A percentile compares a stretch with the other conserved stretches of the same genome.
These are phyloP conservation scores for Poeciliopsis turrubarensis DNA, from an alignment of 2,113 vertebrate species.

Conservation along the genomic window DNA sequence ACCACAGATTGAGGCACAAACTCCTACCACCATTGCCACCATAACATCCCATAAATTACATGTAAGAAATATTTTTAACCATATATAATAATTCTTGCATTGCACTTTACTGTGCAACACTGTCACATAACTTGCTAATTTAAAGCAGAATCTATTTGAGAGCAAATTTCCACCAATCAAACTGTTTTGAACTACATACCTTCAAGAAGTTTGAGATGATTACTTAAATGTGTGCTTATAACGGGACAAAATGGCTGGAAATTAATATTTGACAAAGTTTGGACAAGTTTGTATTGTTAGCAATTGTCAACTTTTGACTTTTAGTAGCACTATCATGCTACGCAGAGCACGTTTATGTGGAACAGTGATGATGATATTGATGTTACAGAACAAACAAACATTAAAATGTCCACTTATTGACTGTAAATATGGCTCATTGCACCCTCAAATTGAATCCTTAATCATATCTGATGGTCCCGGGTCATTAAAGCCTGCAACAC, in stretches of 20 bases:
- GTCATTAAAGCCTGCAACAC: slow-evolving; percentile 38
- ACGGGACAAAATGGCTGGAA: no score
- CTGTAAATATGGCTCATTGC: slow-evolving; percentile 46
- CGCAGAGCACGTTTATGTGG: slow-evolving; percentile 7
- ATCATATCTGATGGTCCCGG: slow-evolving; percentile 28
- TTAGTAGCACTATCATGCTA: neutral
- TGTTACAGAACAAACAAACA: slow-evolving; percentile 28
- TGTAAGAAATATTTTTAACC: neutral
- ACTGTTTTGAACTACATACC: no score
- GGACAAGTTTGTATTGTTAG: neutral
- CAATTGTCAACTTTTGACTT: neutral
- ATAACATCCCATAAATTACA: neutral
- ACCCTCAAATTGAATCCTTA: slow-evolving; percentile 47
- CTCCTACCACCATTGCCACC: no score
- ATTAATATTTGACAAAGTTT: neutral
- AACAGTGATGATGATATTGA: slow-evolving; percentile 14
- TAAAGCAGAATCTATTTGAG: no score
- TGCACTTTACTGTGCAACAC: neutral
- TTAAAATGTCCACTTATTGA: slow-evolving; percentile 34
- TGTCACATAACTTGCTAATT: no score
- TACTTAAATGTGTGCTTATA: no score
- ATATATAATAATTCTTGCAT: neutral
- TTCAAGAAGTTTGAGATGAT: no score
- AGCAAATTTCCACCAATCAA: no score
- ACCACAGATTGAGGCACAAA: no score